phyloP scores from a whole-genome alignment of 2,113 vertebrate species.

The Nerophis ophidion region DNA sequence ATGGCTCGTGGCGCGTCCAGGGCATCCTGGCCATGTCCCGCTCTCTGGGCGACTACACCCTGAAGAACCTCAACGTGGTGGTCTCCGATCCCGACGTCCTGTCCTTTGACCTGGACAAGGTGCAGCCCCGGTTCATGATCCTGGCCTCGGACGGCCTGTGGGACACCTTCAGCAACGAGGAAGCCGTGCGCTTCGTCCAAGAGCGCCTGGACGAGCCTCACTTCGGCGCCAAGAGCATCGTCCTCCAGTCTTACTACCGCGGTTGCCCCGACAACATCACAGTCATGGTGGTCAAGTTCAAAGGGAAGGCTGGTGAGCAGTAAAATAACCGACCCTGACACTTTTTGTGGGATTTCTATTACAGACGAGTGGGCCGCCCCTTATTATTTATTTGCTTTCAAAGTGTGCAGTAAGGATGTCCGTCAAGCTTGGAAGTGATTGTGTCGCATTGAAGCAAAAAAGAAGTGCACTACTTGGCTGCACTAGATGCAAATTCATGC shows the following conservation, averaged over 20 bases:
- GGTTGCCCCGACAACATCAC: constrained; percentile 98
- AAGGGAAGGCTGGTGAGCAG: constrained; percentile 81
- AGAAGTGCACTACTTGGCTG: no score
- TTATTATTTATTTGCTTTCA: no score
- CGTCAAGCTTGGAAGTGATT: no score
- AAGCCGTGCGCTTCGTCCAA: constrained; percentile 93
- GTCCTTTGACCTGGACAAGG: constrained; percentile 93
- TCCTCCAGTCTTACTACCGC: constrained; percentile 95
- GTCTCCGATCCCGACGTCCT: constrained; percentile 92
- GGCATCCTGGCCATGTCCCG: constrained; percentile 98
- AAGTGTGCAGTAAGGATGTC: no score
- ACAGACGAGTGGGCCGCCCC: neutral
- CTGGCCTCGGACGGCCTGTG: constrained; percentile 94
- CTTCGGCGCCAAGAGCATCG: constrained; percentile 96
- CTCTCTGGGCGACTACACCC: constrained; percentile 91
- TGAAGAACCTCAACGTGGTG: constrained; percentile 96
- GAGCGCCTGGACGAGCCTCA: constrained; percentile 94
- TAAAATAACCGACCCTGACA: constrained; percentile 36
- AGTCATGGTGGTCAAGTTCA: constrained; percentile 98
- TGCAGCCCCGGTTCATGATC: constrained; percentile 98
- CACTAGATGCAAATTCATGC: no score
- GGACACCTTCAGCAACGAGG: constrained; percentile 99
- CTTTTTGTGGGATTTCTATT: constrained; percentile 26
- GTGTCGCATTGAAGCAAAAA: no score
- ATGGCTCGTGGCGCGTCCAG: constrained; percentile 96